Evolutionary conservation across 2,888 invertebrate genomes (phyloP).

Genomic region (Mactromeris polynyma): DNA sequence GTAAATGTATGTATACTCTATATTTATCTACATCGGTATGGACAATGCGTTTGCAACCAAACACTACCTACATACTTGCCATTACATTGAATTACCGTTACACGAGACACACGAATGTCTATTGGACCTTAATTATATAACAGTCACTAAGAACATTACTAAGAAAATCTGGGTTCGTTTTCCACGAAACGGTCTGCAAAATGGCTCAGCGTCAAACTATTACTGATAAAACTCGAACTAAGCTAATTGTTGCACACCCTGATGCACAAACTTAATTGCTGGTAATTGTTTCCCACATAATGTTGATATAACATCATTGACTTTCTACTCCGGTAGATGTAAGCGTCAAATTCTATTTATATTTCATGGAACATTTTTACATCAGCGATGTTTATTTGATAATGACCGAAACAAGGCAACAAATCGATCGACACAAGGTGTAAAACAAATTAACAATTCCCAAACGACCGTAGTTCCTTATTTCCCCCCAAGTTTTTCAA

Average conservation of each 20-base stretch:
- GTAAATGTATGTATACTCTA: too few species aligned
- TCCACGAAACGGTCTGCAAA: neutral
- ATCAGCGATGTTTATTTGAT: neutral
- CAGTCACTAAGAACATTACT: neutral
- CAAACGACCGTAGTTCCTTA: neutral
- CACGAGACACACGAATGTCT: too few species aligned
- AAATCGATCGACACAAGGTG: too few species aligned
- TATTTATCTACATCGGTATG: too few species aligned
- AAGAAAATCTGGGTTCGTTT: neutral
- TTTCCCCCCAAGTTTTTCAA: neutral
- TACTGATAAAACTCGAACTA: neutral
- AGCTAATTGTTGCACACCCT: neutral
- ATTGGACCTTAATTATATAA: too few species aligned
- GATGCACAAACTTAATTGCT: neutral
- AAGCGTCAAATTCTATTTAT: neutral
- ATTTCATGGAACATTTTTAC: neutral
- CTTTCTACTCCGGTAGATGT: neutral
- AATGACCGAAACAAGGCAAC: too few species aligned
- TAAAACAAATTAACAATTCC: neutral
- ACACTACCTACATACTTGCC: too few species aligned
- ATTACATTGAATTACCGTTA: too few species aligned
- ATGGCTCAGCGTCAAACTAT: neutral
- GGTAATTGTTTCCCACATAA: neutral
- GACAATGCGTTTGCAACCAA: too few species aligned
- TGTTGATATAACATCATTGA: neutral